A percentile compares a stretch with the other conserved stretches of the same genome.
These are phyloP conservation scores for Ormyrus rosae DNA, from an alignment of 2,888 invertebrate genomes.

Conservation along the genomic window DNA sequence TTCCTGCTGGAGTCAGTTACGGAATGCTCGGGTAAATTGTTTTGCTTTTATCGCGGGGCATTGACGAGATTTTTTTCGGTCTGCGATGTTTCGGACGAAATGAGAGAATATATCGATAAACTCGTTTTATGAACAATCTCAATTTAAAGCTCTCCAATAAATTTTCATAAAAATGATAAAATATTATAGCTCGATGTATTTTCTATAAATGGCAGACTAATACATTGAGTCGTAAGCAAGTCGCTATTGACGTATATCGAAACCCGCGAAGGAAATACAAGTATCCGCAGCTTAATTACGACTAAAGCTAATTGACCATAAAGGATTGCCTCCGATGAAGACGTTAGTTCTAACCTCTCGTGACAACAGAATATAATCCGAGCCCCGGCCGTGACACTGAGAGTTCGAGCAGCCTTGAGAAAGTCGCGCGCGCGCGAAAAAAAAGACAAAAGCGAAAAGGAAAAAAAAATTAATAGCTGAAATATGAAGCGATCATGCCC, in stretches of 20 bases:
- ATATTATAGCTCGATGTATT: too few species aligned
- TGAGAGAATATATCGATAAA: too few species aligned
- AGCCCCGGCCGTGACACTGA: constrained; percentile 5
- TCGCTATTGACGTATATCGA: too few species aligned
- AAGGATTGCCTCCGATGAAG: constrained; percentile 12
- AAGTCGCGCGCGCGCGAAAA: neutral
- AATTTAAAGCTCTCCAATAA: too few species aligned
- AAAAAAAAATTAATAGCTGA: constrained; percentile 37
- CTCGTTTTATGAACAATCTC: too few species aligned
- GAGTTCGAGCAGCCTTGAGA: neutral
- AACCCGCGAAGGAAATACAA: too few species aligned
- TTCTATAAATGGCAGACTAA: too few species aligned
- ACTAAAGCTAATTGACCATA: neutral
- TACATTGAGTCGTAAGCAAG: too few species aligned
- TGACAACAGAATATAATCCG: constrained; percentile 22
- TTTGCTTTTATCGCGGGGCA: constrained; percentile 1
- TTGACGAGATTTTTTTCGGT: neutral
- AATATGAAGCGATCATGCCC: constrained; percentile 37
- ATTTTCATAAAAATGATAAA: too few species aligned
- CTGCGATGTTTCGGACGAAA: too few species aligned
- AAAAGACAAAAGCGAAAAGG: neutral
- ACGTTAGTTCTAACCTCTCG: constrained; percentile 22
- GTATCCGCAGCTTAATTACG: too few species aligned
- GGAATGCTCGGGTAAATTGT: neutral
- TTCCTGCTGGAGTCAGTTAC: neutral